phyloP scores from a whole-genome alignment of 2,113 vertebrate species.

The Microtus richardsoni region DNA sequence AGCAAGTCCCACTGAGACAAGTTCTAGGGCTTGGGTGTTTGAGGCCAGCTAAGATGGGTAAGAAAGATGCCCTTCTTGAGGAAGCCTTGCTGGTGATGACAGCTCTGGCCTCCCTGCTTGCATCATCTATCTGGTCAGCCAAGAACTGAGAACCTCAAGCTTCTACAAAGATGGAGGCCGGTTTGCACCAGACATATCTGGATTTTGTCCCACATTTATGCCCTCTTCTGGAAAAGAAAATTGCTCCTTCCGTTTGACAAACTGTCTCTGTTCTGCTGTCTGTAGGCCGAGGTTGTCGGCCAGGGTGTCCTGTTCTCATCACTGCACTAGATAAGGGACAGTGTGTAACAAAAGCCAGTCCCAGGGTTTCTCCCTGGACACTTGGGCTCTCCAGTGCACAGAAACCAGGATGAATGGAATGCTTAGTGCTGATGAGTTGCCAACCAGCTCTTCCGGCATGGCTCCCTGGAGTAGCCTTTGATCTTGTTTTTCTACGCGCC shows the following conservation, averaged over 20 bases:
- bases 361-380: not conserved
- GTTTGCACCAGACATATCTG: not conserved
- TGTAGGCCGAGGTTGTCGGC: not conserved
- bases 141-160: not conserved
- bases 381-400: not conserved
- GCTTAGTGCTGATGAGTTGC: not conserved
- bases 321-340: not conserved
- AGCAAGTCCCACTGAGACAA: not conserved
- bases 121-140: not conserved
- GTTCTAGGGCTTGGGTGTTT: not conserved
- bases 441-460: not conserved
- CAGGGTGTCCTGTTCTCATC: not conserved
- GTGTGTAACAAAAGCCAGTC: not conserved
- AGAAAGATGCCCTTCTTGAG: not conserved
- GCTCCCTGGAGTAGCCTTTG: not conserved
- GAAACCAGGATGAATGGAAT: not conserved
- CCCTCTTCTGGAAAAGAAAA: not conserved
- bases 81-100: not conserved
- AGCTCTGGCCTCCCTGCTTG: not conserved
- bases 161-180: not conserved
- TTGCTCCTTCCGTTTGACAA: not conserved
- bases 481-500: not conserved
- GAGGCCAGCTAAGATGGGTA: not conserved
- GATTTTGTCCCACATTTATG: not conserved
- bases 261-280: not conserved